Percentiles rank a stretch among this genome's conserved stretches.
These are phyloP conservation scores for Lucilia sericata DNA, from an alignment of 1,140 invertebrate species.

Conservation along the genomic window DNA sequence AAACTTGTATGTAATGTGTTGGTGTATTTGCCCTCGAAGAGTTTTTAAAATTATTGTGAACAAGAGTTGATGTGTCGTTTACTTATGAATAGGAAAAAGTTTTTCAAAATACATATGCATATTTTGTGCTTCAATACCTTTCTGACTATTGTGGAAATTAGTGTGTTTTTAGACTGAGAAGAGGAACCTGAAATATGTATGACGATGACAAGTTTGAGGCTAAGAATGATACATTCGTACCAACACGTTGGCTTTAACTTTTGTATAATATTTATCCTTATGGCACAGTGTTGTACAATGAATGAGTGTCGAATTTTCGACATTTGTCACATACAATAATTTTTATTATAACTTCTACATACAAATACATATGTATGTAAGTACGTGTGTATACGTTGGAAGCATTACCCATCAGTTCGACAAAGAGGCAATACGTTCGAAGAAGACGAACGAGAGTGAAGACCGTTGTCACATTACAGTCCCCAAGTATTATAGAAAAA, in stretches of 20 bases:
- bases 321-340: slow-evolving; percentile 37
- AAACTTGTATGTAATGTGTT: neutral
- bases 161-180: neutral
- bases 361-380: no score
- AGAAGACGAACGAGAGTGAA: no score
- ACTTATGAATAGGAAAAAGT: neutral
- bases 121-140: slow-evolving; percentile 20
- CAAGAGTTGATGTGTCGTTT: neutral
- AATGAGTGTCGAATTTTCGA: slow-evolving; percentile 41
- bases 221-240: slow-evolving; percentile 23
- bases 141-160: neutral
- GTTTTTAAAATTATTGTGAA: neutral
- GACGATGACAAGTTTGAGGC: neutral
- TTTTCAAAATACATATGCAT: neutral
- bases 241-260: neutral
- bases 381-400: neutral
- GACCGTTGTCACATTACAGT: no score
- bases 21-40: neutral
- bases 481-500: no score
- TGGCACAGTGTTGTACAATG: slow-evolving; percentile 1
- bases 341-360: neutral
- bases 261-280: slow-evolving; percentile 15
- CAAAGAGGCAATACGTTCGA: no score
- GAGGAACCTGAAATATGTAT: neutral
- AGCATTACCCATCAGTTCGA: no score